Evolutionary conservation across 2,888 invertebrate species (phyloP).

Genomic region (Sesia apiformis): DNA sequence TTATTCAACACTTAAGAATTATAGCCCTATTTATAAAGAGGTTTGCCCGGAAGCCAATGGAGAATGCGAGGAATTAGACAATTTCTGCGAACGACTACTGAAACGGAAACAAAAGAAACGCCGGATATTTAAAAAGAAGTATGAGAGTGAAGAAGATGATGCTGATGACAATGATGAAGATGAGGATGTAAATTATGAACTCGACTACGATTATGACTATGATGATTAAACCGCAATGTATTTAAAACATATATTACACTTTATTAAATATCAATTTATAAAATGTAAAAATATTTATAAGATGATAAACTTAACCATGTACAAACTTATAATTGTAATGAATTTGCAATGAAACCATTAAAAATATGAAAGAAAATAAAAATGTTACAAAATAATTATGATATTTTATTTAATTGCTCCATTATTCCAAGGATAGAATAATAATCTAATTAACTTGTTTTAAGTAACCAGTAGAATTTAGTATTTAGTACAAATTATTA

Average conservation of each 20-base stretch:
- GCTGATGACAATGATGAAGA: conserved; percentile 7
- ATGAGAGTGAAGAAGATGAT: conserved; percentile 5
- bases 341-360: too few relatives aligned
- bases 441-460: too few relatives aligned
- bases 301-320: too few relatives aligned
- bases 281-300: too few relatives aligned
- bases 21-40: conserved; percentile 17
- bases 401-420: too few relatives aligned
- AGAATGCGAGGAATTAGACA: conserved; percentile 12
- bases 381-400: too few relatives aligned
- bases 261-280: neutral
- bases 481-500: too few relatives aligned
- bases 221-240: neutral
- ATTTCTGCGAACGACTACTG: conserved; percentile 8
- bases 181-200: conserved; percentile 1
- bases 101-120: neutral
- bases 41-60: conserved; percentile 8
- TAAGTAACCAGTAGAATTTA: too few relatives aligned
- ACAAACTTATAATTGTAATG: too few relatives aligned
- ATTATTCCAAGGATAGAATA: too few relatives aligned
- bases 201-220: conserved; percentile 6
- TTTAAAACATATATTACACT: conserved; percentile 1
- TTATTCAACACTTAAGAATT: conserved; percentile 32
- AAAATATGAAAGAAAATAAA: too few relatives aligned
- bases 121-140: neutral